phyloP scores from a whole-genome alignment of 2,113 vertebrate species.

The Leucopsar rothschildi region DNA sequence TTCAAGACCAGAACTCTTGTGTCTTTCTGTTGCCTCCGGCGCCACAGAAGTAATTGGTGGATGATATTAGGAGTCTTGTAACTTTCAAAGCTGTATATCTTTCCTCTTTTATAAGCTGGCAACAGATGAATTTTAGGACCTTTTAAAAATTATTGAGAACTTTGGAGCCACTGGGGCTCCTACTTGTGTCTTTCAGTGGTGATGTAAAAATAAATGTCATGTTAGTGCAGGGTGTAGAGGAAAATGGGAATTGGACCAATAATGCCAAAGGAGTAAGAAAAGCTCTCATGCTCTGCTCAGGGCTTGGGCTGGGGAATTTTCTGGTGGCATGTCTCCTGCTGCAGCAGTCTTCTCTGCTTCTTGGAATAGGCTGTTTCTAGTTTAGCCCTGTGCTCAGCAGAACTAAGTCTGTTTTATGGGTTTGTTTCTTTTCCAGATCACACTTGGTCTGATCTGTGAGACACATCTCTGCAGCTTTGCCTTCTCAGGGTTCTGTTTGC shows the following conservation, averaged over 20 bases:
- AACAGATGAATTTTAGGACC: conserved; percentile 41
- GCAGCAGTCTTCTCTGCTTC: neutral
- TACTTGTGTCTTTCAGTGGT: neutral
- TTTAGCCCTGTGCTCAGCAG: neutral
- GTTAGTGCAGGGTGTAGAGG: neutral
- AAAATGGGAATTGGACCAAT: neutral
- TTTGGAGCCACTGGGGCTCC: conserved; percentile 11
- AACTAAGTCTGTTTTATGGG: neutral
- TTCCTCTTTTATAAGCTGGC: conserved; percentile 47
- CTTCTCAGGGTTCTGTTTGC: neutral
- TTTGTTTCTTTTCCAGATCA: neutral
- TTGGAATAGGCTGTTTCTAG: neutral
- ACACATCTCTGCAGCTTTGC: neutral
- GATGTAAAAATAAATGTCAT: conserved; percentile 7
- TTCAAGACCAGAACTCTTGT: neutral
- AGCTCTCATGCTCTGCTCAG: neutral
- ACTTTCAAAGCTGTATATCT: conserved; percentile 19
- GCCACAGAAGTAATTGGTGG: neutral
- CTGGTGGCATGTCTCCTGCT: neutral
- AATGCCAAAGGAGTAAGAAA: neutral
- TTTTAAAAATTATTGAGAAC: conserved; percentile 35
- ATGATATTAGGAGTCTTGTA: neutral
- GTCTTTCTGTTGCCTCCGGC: conserved; percentile 13
- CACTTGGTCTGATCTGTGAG: neutral
- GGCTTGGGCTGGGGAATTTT: neutral